Conservation (phyloP, 2,888 invertebrate genomes). For the Drosophila colorata region DNA sequence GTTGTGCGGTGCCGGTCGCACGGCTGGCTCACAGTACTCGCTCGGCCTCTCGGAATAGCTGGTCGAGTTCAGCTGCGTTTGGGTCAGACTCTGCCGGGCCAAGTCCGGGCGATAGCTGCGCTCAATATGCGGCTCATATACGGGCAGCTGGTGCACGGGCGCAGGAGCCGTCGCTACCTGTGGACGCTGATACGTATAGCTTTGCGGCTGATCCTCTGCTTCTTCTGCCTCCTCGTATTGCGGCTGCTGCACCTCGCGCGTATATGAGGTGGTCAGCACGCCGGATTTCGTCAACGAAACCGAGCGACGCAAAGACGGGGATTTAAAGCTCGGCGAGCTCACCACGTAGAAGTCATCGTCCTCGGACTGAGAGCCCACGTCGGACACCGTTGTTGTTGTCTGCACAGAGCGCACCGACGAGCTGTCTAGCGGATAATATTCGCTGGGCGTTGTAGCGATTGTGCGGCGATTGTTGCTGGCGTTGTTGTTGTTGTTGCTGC, state of each 20-base stretch:
- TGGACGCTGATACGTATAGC: conserved; percentile 60
- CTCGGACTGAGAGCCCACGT: conserved; percentile 60
- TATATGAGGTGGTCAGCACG: conserved; percentile 82
- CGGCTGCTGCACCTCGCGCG: conserved; percentile 61
- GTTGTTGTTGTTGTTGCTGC: conserved; percentile 31
- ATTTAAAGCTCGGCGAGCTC: conserved; percentile 1
- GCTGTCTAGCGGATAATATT: conserved; percentile 29
- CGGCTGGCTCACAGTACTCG: conserved; percentile 8
- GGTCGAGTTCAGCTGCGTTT: conserved; percentile 62
- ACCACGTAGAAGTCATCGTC: conserved; percentile 48
- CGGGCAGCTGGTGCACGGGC: conserved; percentile 19
- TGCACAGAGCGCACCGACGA: conserved; percentile 23
- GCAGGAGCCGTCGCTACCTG: conserved; percentile 6
- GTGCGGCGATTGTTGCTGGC: conserved; percentile 65
- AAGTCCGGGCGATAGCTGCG: conserved; percentile 24
- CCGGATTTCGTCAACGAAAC: conserved; percentile 80
- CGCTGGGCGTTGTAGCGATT: conserved; percentile 43
- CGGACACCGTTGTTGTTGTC: conserved; percentile 59
- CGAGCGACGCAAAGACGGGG: conserved; percentile 61
- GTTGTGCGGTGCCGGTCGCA: conserved; percentile 17
- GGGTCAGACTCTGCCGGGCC: conserved; percentile 42
- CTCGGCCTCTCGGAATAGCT: conserved; percentile 49
- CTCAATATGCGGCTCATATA: conserved; percentile 38
- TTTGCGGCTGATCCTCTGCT: conserved; percentile 54
- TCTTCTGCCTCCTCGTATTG: conserved; percentile 51